A percentile compares a stretch with the other conserved stretches of the same genome.
phyloP scores from a whole-genome alignment of 2,888 invertebrate genomes.

The Deilephila porcellus region DNA sequence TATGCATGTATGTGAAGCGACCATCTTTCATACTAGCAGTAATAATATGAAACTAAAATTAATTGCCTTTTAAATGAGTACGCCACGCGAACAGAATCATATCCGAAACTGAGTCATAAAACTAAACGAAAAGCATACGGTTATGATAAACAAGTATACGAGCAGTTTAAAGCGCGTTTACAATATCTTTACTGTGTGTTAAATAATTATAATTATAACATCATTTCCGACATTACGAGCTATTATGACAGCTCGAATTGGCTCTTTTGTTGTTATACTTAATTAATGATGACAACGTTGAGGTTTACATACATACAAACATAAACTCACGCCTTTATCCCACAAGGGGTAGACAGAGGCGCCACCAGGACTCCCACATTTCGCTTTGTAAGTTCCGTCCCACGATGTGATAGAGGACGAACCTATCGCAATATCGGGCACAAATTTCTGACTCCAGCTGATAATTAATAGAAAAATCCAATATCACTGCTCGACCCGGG shows the following conservation, averaged over 20 bases:
- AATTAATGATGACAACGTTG: constrained; percentile 9
- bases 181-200: constrained; percentile 24
- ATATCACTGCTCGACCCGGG: too few relatives aligned
- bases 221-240: constrained; percentile 23
- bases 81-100: constrained; percentile 10
- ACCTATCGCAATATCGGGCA: too few relatives aligned
- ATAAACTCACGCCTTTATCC: too few relatives aligned
- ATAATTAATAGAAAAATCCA: too few relatives aligned
- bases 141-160: constrained; percentile 6
- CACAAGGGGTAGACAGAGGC: too few relatives aligned
- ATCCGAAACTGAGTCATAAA: constrained; percentile 12
- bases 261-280: constrained; percentile 21
- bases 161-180: constrained; percentile 11
- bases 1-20: too few relatives aligned
- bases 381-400: too few relatives aligned
- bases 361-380: too few relatives aligned
- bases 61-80: constrained; percentile 14
- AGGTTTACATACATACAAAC: not conserved
- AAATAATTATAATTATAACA: constrained; percentile 18
- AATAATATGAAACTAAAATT: constrained; percentile 3
- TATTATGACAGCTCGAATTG: constrained; percentile 28
- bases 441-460: too few relatives aligned
- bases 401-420: too few relatives aligned
- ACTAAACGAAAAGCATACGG: constrained; percentile 9
- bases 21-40: not conserved